phyloP scores from a whole-genome alignment of 2,797 vertebrate species.

The Typhlichthys subterraneus region DNA sequence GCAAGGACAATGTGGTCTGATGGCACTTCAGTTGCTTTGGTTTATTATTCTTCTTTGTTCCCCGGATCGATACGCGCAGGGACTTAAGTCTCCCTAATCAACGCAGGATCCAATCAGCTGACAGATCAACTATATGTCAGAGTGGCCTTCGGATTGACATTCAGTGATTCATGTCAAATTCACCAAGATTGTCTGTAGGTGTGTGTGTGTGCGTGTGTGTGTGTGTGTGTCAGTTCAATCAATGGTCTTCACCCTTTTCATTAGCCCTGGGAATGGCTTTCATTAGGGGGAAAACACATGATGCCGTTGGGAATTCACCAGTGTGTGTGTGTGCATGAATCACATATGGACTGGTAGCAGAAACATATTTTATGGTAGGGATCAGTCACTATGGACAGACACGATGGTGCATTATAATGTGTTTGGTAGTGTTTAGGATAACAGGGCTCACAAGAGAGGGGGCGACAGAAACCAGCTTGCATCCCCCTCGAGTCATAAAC shows the following conservation, averaged over 20 bases:
- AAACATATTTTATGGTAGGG: slow-evolving; percentile 45
- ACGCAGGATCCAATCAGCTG: slow-evolving; percentile 47
- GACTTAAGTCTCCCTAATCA: slow-evolving; percentile 56
- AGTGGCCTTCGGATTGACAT: slow-evolving; percentile 46
- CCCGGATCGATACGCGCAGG: slow-evolving; percentile 52
- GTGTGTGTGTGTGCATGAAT: slow-evolving; percentile 39
- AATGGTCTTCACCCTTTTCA: slow-evolving; percentile 71
- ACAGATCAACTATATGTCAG: slow-evolving; percentile 50
- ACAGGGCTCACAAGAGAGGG: slow-evolving; percentile 60
- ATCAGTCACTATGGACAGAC: slow-evolving; percentile 62
- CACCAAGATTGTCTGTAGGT: slow-evolving; percentile 51
- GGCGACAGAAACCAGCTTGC: slow-evolving; percentile 58
- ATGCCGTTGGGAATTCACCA: slow-evolving; percentile 57
- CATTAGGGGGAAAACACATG: slow-evolving; percentile 69
- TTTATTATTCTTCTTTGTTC: slow-evolving; percentile 15
- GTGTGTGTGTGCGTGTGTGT: slow-evolving; percentile 26
- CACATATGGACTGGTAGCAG: slow-evolving; percentile 43
- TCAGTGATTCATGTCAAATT: slow-evolving; percentile 66
- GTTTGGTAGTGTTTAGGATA: slow-evolving; percentile 62
- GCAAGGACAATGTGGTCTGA: slow-evolving; percentile 27
- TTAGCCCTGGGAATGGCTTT: slow-evolving; percentile 68
- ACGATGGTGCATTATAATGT: slow-evolving; percentile 62
- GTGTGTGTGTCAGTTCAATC: slow-evolving; percentile 62
- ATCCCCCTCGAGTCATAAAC: slow-evolving; percentile 61
- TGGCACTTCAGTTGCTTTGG: slow-evolving; percentile 12